Percentiles rank a stretch among this genome's conserved stretches.
Evolutionary conservation across 1,140 invertebrate species (phyloP).

Genomic region (Drosophila sulfurigaster): DNA sequence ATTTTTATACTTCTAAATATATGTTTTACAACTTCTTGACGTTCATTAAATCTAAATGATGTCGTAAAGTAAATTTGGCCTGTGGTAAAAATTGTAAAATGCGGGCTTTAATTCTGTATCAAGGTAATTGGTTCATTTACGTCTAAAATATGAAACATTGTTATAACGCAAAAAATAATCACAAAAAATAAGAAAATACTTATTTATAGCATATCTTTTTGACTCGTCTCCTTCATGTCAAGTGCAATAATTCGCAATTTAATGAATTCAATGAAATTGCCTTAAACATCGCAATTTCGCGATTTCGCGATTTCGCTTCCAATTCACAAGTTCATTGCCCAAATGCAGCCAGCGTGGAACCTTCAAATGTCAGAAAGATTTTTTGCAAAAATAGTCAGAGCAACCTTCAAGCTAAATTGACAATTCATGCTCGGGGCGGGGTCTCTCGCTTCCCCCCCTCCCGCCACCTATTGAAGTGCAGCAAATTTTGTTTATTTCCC

Average conservation of each 20-base stretch:
- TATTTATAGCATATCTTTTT: neutral
- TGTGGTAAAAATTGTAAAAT: neutral
- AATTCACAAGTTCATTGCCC: slow-evolving; percentile 63
- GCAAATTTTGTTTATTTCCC: slow-evolving; percentile 12
- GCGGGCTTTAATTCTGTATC: slow-evolving; percentile 6
- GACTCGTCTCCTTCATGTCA: slow-evolving; percentile 21
- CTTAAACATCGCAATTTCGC: slow-evolving; percentile 22
- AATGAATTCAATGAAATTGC: slow-evolving; percentile 47
- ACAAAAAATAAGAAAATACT: neutral
- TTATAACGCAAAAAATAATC: neutral
- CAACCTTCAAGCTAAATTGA: slow-evolving; percentile 55
- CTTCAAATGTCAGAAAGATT: slow-evolving; percentile 63
- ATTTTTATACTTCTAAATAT: slow-evolving; percentile 24
- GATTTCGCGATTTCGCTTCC: slow-evolving; percentile 21
- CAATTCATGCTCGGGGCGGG: slow-evolving; percentile 51
- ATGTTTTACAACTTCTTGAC: slow-evolving; percentile 23
- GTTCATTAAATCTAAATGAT: slow-evolving; percentile 16
- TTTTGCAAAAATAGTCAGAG: slow-evolving; percentile 29
- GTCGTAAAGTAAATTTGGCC: neutral
- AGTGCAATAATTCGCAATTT: slow-evolving; percentile 39
- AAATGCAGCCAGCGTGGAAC: slow-evolving; percentile 56
- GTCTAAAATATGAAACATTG: neutral
- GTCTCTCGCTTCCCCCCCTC: neutral
- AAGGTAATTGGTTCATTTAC: neutral
- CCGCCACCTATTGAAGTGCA: slow-evolving; percentile 14